These are phyloP conservation scores for Drosophila repletoides DNA, from an alignment of 1,140 invertebrate genomes.

Conservation along the genomic window DNA sequence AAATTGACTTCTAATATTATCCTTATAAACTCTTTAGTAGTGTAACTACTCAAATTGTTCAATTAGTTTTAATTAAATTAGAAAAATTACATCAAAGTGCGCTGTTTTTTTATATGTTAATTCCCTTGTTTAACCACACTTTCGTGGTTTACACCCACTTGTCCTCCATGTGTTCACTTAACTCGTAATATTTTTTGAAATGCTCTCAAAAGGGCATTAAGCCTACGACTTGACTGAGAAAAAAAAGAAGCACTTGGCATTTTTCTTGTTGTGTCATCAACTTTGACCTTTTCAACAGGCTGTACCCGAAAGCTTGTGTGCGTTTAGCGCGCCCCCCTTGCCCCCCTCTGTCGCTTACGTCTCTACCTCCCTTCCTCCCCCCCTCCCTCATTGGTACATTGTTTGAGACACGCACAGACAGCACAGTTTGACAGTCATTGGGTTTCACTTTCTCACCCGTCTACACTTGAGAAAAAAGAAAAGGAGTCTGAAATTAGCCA, in stretches of 20 bases:
- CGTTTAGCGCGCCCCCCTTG: too few species aligned
- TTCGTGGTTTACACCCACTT: too few species aligned
- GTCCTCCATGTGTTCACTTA: too few species aligned
- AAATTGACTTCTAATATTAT: too few species aligned
- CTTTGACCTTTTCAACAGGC: constrained; percentile 65
- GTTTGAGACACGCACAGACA: constrained; percentile 36
- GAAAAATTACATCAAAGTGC: too few species aligned
- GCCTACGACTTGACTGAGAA: not conserved
- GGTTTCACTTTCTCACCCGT: constrained; percentile 59
- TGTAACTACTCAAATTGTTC: too few species aligned
- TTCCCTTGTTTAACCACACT: too few species aligned
- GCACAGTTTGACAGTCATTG: constrained; percentile 57
- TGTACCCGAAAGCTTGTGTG: constrained; percentile 23
- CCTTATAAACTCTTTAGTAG: too few species aligned
- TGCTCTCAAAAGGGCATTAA: constrained; percentile 2
- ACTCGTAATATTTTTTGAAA: too few species aligned
- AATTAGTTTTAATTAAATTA: too few species aligned
- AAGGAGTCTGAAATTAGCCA: too few species aligned
- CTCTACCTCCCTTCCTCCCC: not conserved
- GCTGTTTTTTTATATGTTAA: too few species aligned
- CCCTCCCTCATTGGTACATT: constrained; percentile 20
- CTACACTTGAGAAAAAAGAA: constrained; percentile 22
- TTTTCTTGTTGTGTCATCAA: constrained; percentile 38
- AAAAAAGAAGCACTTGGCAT: not conserved
- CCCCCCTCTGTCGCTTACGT: not conserved